These are phyloP conservation scores for Saturnia pavonia DNA, from an alignment of 2,888 invertebrate genomes.

Conservation along the genomic window DNA sequence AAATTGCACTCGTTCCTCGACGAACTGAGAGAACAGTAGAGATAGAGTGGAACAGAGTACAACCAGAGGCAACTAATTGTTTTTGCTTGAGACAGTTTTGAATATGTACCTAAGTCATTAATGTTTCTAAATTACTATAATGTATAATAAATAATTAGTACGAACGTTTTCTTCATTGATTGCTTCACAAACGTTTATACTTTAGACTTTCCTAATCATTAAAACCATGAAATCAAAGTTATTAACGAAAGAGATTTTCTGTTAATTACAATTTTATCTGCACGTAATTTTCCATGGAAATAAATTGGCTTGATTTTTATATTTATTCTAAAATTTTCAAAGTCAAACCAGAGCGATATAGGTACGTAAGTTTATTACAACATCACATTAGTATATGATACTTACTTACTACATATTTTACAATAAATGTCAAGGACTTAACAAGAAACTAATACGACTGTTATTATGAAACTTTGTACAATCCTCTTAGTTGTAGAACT, in stretches of 20 bases:
- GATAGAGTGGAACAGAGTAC: slow-evolving; percentile 64
- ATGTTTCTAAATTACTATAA: too few relatives aligned
- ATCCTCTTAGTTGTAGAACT: slow-evolving; percentile 15
- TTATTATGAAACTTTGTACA: slow-evolving; percentile 21
- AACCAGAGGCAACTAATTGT: slow-evolving; percentile 64
- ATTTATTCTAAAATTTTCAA: too few relatives aligned
- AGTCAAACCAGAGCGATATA: slow-evolving; percentile 26
- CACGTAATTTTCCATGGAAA: too few relatives aligned
- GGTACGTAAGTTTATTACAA: not conserved
- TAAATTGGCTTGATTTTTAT: too few relatives aligned
- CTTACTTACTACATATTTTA: too few relatives aligned
- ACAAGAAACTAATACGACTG: slow-evolving; percentile 10
- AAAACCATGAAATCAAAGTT: too few relatives aligned
- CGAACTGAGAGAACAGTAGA: slow-evolving; percentile 64
- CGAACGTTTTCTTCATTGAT: not conserved
- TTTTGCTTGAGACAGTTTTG: slow-evolving; percentile 45
- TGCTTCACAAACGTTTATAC: not conserved
- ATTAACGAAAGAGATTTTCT: too few relatives aligned
- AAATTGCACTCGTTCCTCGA: slow-evolving; percentile 75
- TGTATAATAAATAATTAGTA: not conserved
- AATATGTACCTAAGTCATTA: too few relatives aligned
- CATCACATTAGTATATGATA: not conserved
- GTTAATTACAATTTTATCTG: too few relatives aligned
- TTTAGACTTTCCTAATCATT: too few relatives aligned
- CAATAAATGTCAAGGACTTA: slow-evolving; percentile 27